Percentiles rank a stretch among this genome's conserved stretches.
Evolutionary conservation across 2,113 vertebrate species (phyloP).

Genomic region (Psephotus haematonotus): DNA sequence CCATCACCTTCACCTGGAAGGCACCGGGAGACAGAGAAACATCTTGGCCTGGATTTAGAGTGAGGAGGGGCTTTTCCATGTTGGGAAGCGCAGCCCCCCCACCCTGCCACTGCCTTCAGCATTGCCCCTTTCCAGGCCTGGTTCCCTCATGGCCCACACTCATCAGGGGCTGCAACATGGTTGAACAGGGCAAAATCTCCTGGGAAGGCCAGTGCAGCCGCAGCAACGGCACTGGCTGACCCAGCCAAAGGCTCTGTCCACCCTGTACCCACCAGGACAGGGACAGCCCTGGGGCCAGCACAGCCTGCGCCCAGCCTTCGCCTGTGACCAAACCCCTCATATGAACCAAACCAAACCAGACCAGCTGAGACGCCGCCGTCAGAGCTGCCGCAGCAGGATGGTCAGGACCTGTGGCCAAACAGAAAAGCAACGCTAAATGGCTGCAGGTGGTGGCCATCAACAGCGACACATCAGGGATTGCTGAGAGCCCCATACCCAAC

Average conservation of each 20-base stretch:
- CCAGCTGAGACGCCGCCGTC: not conserved
- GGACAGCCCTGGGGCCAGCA: not conserved
- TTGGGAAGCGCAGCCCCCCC: not conserved
- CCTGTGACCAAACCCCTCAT: accelerated
- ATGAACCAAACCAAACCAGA: too few species aligned
- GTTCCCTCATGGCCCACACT: not conserved
- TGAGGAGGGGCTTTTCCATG: not conserved
- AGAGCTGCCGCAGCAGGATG: not conserved
- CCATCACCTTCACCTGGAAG: not conserved
- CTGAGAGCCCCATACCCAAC: not conserved
- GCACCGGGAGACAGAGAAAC: not conserved
- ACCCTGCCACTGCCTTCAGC: not conserved
- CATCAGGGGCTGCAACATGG: not conserved
- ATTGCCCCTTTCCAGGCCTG: not conserved
- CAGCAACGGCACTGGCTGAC: accelerated
- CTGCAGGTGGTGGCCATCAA: not conserved
- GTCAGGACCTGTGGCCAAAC: not conserved
- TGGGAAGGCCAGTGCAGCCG: not conserved
- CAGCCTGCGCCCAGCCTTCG: not conserved
- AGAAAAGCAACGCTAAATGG: not conserved
- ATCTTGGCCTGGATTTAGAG: not conserved
- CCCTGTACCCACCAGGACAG: accelerated
- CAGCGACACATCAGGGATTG: not conserved
- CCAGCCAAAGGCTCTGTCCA: not conserved
- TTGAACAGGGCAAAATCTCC: not conserved